phyloP scores from a whole-genome alignment of 2,113 vertebrate genomes.

The Chloropsis cyanopogon region DNA sequence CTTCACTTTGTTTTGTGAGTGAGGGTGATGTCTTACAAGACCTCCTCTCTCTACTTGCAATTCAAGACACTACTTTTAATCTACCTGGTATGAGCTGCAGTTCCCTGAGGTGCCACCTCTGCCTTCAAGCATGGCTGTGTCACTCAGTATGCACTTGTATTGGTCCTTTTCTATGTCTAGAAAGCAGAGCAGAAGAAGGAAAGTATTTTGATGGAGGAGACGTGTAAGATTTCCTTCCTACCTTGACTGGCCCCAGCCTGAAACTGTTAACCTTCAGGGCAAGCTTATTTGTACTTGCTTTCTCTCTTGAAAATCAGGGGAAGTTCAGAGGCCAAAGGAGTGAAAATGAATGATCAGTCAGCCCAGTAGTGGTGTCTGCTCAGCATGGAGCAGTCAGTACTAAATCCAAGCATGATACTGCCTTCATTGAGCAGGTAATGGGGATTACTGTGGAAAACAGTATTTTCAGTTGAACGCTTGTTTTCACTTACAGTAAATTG shows the following conservation, averaged over 20 bases:
- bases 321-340: neutral
- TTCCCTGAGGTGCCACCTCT: neutral
- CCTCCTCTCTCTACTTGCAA: neutral
- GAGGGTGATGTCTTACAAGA: neutral
- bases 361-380: neutral
- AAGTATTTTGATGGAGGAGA: neutral
- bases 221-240: neutral
- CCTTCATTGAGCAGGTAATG: neutral
- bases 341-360: neutral
- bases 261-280: neutral
- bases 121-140: neutral
- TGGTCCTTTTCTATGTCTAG: neutral
- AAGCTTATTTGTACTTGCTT: neutral
- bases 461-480: neutral
- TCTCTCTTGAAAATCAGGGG: neutral
- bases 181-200: neutral
- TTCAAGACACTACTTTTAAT: neutral
- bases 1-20: neutral
- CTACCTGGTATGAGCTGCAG: neutral
- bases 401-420: neutral
- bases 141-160: neutral
- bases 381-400: neutral
- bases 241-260: neutral
- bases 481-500: neutral
- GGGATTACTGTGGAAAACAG: neutral